Base-by-base conservation (phyloP, 2,888 invertebrate genomes). In the Rotaria magnacalcarata region DNA sequence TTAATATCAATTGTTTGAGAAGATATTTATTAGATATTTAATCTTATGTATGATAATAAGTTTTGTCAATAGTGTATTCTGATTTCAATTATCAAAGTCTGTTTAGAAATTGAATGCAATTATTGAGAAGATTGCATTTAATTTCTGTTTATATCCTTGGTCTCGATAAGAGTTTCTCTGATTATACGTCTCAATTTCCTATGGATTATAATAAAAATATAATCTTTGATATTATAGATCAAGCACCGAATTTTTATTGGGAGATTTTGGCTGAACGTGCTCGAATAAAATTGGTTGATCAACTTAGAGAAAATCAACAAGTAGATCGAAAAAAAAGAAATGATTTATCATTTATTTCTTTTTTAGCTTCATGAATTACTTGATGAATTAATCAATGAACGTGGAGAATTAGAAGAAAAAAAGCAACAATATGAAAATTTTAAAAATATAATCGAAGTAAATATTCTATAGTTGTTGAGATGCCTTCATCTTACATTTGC, bases 281-380 rank as follows among this genome's bases (percentile, higher is more conserved):
- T 34, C 67, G 67, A 34, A 16, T 34, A 34, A 67, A 67, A 67
- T 34, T 67, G 7, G 67, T 34, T 67, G 19, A 34, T 34, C 14
- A 67, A 67, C 34, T 67, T 34, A 34, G 67, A 67, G 67, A 67
- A 34, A 67, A 67, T 67, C 67, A 19, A 67, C 67, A 67, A 67
- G 67, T 67, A n/a, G 16, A 60, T 10, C 6, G 34, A 67, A 67
- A 27, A 27, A 34, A 67, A 67, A 54, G 21, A 5, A 54, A 8
- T 19, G 21, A 34, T 16, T 34, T 2, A 34, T 34, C 0, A 27
- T 60, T 27, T 27, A 11, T 27, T 27, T n/a, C 8, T 19, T 16
- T 34, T 67, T 6, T 14, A 67, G 67, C 67, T 67, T 27, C 67
- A 67, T 67, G 67, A 67, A 41, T 67, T 67, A 67, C 19, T 67